Evolutionary conservation across 2,888 invertebrate genomes (phyloP), one percentile per base, ranked within the genome.

Genomic region (Drosophila vallismaia): DNA sequence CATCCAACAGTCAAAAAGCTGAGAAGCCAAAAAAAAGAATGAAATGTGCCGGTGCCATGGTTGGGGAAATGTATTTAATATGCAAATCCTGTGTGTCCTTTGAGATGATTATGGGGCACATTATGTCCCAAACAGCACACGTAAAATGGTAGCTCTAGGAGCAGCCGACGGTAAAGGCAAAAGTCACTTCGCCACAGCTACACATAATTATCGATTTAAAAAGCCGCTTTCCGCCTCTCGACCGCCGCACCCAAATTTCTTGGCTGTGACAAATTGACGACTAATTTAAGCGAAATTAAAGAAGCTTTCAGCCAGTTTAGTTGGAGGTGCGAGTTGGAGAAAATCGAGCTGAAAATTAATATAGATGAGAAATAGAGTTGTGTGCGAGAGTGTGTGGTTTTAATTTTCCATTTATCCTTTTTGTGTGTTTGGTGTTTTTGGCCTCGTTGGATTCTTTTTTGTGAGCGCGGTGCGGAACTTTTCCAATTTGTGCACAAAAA

Each of bases 41-140:
- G 28, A 71, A 54, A 54, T 33, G 14, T 31, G 24, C 62, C 38
- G 42, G 57, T 63, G 56, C 48, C 53, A 56, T 3, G 29, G 33
- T n/a, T 42, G 24, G 36, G 57, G 38, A 75, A 75, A 71, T 67
- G 57, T 76, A 72, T 81, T 81, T 76, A 77, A 71, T 79, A 81
- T 81, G 81, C 77, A 79, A 81, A 81, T 81, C 59, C 69, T 64
- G 60, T 74, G 68, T 50, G 74, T 77, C 81, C 80, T 79, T 62
- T 79, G 79, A 71, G 77, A 77, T 74, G 72, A 77, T 76, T 76
- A 76, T 55, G 66, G 57, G 49, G 53, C 53, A 67, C 71, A 77
- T 79, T 77, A 71, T 67, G 69, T 70, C 50, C 71, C 71, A 10
- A 36, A 38, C 42, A 71, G 68, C 68, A 60, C 69, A 68, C 69